Percentiles rank a stretch among this genome's conserved stretches.
These are phyloP conservation scores for Dasysyrphus albostriatus DNA, from an alignment of 2,888 invertebrate species.

Conservation along the genomic window DNA sequence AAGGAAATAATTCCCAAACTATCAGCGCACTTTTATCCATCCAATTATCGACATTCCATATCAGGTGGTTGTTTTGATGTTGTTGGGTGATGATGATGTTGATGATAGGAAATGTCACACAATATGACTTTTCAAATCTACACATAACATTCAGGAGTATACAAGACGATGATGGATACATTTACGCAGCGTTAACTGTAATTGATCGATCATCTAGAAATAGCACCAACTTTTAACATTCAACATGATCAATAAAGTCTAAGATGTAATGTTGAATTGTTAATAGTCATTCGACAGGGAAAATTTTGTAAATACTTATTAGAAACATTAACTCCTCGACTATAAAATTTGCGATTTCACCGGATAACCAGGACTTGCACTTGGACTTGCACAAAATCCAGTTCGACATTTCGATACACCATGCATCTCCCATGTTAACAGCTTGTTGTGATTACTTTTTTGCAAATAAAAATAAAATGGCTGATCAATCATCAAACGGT, in stretches of 20 bases:
- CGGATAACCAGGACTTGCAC: not conserved
- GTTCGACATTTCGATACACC: slow-evolving; percentile 17
- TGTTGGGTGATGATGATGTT: slow-evolving; percentile 34
- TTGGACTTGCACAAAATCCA: not conserved
- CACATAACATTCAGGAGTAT: not conserved
- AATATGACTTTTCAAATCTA: slow-evolving; percentile 16
- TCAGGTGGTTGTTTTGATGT: slow-evolving; percentile 5
- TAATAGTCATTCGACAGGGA: fast-evolving
- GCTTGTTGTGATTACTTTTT: slow-evolving; percentile 46
- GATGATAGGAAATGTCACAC: slow-evolving; percentile 53
- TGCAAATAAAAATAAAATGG: not conserved
- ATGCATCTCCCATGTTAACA: slow-evolving; percentile 51
- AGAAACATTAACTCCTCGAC: not conserved
- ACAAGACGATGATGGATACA: slow-evolving; percentile 17
- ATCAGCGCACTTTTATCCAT: slow-evolving; percentile 27
- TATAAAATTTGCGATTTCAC: slow-evolving; percentile 51
- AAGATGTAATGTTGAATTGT: not conserved
- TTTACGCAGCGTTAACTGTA: slow-evolving; percentile 9
- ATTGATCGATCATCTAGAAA: slow-evolving; percentile 48
- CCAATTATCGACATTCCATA: slow-evolving; percentile 68
- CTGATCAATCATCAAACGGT: slow-evolving; percentile 21
- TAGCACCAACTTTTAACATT: slow-evolving; percentile 1
- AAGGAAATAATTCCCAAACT: slow-evolving; percentile 22
- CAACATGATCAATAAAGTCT: slow-evolving; percentile 19
- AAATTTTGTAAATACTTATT: not conserved